These are phyloP conservation scores for Mixornis gularis DNA, from an alignment of 2,113 vertebrate species.

Conservation along the genomic window DNA sequence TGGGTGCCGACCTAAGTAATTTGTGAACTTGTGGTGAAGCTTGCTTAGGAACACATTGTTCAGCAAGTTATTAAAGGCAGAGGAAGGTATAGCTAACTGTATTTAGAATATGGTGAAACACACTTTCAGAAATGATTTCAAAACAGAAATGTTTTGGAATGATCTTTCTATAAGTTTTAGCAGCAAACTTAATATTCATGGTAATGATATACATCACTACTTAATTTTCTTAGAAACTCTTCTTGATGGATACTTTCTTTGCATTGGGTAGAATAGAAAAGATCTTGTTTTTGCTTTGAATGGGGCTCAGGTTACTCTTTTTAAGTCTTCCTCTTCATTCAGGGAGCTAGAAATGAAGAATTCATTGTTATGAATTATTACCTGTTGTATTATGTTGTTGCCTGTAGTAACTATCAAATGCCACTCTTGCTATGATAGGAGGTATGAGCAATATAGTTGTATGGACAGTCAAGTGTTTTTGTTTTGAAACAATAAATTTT, in stretches of 20 bases:
- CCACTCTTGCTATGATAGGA: neutral
- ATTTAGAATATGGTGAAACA: neutral
- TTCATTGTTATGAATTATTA: neutral
- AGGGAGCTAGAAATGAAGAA: neutral
- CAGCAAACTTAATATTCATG: neutral
- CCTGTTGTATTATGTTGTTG: neutral
- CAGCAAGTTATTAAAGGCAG: neutral
- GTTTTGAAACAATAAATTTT: neutral
- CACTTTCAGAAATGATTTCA: neutral
- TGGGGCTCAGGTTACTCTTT: neutral
- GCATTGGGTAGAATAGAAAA: neutral
- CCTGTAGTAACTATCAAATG: neutral
- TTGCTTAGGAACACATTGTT: neutral
- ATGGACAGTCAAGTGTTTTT: neutral
- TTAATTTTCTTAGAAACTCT: neutral
- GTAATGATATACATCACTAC: neutral
- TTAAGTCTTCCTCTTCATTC: neutral
- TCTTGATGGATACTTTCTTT: neutral
- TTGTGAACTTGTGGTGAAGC: neutral
- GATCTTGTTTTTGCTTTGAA: neutral
- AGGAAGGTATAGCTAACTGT: neutral
- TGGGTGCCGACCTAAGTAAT: neutral
- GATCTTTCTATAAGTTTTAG: neutral
- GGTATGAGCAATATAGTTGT: neutral
- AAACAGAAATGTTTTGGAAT: neutral